phyloP scores from a whole-genome alignment of 2,797 vertebrate species.

The Rhinoraja longicauda region DNA sequence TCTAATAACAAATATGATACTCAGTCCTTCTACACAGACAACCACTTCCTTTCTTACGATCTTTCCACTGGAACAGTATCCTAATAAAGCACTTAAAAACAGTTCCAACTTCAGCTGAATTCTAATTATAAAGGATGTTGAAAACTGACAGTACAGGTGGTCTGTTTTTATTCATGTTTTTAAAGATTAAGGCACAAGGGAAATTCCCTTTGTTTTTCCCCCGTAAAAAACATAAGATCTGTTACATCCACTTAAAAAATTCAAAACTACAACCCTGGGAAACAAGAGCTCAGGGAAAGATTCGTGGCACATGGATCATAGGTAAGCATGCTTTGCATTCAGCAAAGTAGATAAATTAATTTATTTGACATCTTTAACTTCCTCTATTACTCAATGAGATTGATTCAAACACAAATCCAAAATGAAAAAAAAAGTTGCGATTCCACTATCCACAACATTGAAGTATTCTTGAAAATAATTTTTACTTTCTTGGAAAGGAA shows the following conservation, averaged over 20 bases:
- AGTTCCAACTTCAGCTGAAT: neutral
- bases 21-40: neutral
- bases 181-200: neutral
- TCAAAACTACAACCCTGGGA: neutral
- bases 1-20: neutral
- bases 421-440: neutral
- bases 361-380: neutral
- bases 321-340: neutral
- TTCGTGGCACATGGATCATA: neutral
- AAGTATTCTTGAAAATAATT: neutral
- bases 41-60: neutral
- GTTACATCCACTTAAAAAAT: neutral
- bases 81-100: neutral
- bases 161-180: neutral
- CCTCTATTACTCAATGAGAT: neutral
- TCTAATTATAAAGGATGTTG: neutral
- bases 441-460: neutral
- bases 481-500: neutral
- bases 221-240: neutral
- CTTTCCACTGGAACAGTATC: neutral
- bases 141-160: neutral
- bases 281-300: neutral
- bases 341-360: neutral
- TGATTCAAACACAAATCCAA: neutral
- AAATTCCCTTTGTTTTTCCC: neutral